Evolutionary conservation across 2,888 invertebrate species (phyloP), one percentile per base, ranked within the genome.

Genomic region (Metacarcinus magister): DNA sequence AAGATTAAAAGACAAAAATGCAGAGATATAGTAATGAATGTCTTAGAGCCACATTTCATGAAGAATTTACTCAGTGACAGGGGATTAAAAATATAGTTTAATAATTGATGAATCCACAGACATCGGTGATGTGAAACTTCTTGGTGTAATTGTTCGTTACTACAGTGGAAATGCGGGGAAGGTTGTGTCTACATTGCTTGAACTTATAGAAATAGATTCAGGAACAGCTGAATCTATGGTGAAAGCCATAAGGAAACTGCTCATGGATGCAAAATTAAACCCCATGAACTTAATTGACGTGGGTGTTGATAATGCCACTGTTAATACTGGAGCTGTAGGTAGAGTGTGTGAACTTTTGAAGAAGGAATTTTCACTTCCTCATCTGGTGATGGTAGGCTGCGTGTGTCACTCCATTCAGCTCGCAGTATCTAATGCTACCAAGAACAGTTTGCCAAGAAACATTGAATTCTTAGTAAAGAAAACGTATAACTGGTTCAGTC

Each of bases 401-500:
- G 94, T 94, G 23, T 93, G 92, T 54, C 92, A 92, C 5, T 54
- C 92, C 0, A 0, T 92, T 23, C 92, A 48, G 10, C 44, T 92
- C 0, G 82, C 87, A 1, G n/a, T 82, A 8, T 82, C 87, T 39
- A 23, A 46, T 94, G 7, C 87, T 28, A n/a, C n/a, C 23, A 16
- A 16, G 23, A 75, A 93, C 28, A 39, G 39, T 23, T 44, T 93
- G 1, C 75, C 48, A 23, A 94, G 32, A 94, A 87, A 82, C 16
- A 94, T 28, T 16, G 94, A 44, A 16, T 94, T 87, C 87, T 23
- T 82, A n/a, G 87, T 94, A n/a, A 7, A 16, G 0, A 32, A 82
- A n/a, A 94, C 44, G 23, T 82, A 82, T 44, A 87, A 46, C 44
- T 94, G 87, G 94, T 87, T 82, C 28, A 44, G 87, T 5, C 94